Conservation (phyloP, 2,797 vertebrate species). For the Steatocranus sp. region DNA sequence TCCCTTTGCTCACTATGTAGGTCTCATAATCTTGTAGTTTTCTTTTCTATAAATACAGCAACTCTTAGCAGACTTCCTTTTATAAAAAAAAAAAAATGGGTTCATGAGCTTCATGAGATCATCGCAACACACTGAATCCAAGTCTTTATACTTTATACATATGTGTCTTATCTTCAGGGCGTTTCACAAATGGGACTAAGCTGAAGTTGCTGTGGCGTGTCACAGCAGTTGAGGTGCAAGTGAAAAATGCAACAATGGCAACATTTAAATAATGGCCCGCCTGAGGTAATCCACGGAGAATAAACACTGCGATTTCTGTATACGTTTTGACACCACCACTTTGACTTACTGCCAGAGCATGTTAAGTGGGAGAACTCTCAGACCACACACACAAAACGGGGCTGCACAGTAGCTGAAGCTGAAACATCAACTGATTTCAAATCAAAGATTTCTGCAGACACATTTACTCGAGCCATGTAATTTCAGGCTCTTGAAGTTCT, state of each 20-base stretch:
- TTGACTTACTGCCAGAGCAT: neutral
- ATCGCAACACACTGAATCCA: neutral
- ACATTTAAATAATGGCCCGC: neutral
- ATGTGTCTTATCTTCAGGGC: neutral
- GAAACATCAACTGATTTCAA: neutral
- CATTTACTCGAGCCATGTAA: neutral
- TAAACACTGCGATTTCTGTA: neutral
- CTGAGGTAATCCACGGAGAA: neutral
- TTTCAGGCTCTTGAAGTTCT: neutral
- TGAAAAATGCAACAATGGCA: neutral
- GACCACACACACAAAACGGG: neutral
- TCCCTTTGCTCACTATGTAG: neutral
- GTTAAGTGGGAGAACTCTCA: neutral
- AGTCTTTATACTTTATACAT: neutral
- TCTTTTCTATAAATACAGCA: neutral
- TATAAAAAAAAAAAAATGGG: neutral
- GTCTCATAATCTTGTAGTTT: neutral
- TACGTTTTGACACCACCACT: neutral
- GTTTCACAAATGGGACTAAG: neutral
- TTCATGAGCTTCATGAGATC: neutral
- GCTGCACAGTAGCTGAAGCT: neutral
- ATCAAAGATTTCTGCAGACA: neutral
- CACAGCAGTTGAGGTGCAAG: neutral
- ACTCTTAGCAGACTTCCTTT: neutral
- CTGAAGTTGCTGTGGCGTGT: neutral